Evolutionary conservation across 2,888 invertebrate genomes (phyloP).

Genomic region (Drosophila suboccidentalis): DNA sequence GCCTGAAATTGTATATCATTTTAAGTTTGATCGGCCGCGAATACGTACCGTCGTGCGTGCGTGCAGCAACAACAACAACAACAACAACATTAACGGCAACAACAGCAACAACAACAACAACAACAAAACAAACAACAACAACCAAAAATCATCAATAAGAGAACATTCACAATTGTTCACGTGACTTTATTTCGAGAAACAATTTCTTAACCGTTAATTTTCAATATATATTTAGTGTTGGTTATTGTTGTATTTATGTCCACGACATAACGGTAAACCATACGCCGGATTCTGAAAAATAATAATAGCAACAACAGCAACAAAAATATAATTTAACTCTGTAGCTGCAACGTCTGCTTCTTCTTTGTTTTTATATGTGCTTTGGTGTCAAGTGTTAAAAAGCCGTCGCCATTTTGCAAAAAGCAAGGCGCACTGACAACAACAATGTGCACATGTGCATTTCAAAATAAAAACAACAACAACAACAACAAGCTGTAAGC

Average conservation of each 20-base stretch:
- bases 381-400: slow-evolving; percentile 7
- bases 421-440: not conserved
- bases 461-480: not conserved
- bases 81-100: slow-evolving; percentile 36
- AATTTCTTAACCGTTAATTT: not conserved
- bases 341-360: not conserved
- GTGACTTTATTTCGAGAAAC: not conserved
- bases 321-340: not conserved
- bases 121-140: slow-evolving; percentile 1
- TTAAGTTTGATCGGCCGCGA: slow-evolving; percentile 86
- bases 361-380: slow-evolving; percentile 16
- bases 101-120: slow-evolving; percentile 19
- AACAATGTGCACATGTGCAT: slow-evolving; percentile 8
- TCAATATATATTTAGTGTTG: too few species aligned
- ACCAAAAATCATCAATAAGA: not conserved
- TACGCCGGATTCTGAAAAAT: too few species aligned
- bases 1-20: slow-evolving; percentile 86
- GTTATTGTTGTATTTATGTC: too few species aligned
- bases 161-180: not conserved
- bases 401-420: slow-evolving; percentile 11
- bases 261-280: too few species aligned
- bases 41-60: slow-evolving; percentile 83
- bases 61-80: slow-evolving; percentile 61
- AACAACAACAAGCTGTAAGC: not conserved
- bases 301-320: not conserved